Base-by-base conservation (phyloP, 2,113 vertebrate species). In the Merops nubicus region DNA sequence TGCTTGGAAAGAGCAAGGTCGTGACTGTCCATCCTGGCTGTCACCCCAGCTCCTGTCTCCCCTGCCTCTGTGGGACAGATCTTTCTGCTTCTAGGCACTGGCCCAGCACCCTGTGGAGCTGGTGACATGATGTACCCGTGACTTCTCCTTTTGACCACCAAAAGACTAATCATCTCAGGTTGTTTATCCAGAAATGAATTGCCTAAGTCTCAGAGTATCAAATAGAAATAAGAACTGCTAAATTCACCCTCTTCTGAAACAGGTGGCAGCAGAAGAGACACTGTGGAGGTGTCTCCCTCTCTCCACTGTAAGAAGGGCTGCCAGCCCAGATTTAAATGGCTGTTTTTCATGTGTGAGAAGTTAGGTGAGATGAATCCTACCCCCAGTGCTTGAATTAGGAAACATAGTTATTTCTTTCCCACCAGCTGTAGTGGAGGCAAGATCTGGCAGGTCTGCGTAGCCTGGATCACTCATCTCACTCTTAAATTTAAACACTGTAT, bases 401-500 rank as follows among this genome's bases (percentile, higher is more conserved):
- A 42, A 42, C 88, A 80, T 29, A 83, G 50, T 15, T 91, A 93
- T 86, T 96, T 93, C 59, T 93, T 92, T 92, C 68, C 42, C 20
- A 74, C 79, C 85, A 95, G 72, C 75, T 95, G 60, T 59, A 84
- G 50, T 34, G 79, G 59, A 96, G 68, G 79, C 59, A 94, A 95
- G 54, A 95, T 88, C 72, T 92, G 92, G 85, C 92, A 96, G 64
- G 42, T 15, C 70, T 65, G 40, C 15, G 0, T 48, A 85, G 40
- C 79, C 74, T 65, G 62, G 79, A 94, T 95, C 91, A 62, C 79
- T 93, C 68, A 91, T 83, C 40, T 83, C 57, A 48, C 28, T 90
- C 88, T 90, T 86, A 80, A 89, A 91, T 95, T 93, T 87, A 93
- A 93, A 88, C 33, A 33, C 45, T 38, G 8, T 65, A 90, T 96